Conservation (phyloP, 2,113 vertebrate species). For the zebrafish (Danio rerio) region DNA sequence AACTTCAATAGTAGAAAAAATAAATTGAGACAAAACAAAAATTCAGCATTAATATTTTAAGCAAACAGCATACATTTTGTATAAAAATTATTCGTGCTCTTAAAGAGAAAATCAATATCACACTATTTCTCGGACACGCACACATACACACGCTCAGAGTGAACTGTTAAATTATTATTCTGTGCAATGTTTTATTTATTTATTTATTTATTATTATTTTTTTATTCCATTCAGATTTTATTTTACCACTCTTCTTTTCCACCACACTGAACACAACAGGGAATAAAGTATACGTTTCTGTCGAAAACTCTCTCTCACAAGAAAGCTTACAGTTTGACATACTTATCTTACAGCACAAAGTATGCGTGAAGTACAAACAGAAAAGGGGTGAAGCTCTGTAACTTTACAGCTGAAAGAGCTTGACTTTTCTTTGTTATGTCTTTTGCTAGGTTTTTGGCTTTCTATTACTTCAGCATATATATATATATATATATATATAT, state of each 20-base stretch:
- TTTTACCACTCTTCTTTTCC: background rate
- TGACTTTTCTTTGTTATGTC: constrained; percentile 6
- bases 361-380: constrained; percentile 18
- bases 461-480: background rate
- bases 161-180: no score
- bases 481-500: background rate
- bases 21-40: background rate
- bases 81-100: background rate
- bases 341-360: constrained; percentile 1
- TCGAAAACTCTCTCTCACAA: background rate
- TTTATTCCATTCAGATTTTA: no score
- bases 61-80: background rate
- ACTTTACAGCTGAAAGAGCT: constrained; percentile 7
- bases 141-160: background rate
- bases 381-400: background rate
- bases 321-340: constrained; percentile 22
- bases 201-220: no score
- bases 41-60: background rate
- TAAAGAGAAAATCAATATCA: background rate
- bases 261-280: background rate
- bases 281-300: constrained; percentile 19
- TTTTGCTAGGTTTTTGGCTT: background rate
- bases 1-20: no score
- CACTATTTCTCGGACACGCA: background rate
- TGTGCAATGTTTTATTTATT: no score